phyloP scores from a whole-genome alignment of 2,113 vertebrate genomes.

The Sphyrna mokarran region DNA sequence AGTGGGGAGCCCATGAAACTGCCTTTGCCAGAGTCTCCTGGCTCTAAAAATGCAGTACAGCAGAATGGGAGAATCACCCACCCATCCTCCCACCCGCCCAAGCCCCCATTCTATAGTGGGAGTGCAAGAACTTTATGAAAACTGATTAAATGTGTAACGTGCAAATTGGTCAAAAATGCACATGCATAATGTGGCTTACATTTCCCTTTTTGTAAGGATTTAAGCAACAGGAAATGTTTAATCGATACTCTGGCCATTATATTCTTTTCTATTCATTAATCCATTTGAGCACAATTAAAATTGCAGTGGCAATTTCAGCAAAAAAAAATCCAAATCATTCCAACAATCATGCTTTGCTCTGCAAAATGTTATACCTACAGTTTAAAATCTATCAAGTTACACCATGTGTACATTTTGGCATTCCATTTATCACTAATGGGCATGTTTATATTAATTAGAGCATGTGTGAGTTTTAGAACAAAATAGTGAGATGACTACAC shows the following conservation, averaged over 20 bases:
- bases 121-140: not conserved
- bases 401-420: not conserved
- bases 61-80: too few species aligned
- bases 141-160: not conserved
- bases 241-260: not conserved
- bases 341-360: not conserved
- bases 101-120: not conserved
- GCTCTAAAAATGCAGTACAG: too few species aligned
- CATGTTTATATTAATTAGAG: constrained; percentile 17
- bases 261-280: not conserved
- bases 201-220: not conserved
- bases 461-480: not conserved
- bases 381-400: not conserved
- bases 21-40: too few species aligned
- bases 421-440: constrained; percentile 24
- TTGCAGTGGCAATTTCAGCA: not conserved
- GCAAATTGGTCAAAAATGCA: not conserved
- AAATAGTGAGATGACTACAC: not conserved
- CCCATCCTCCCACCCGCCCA: too few species aligned
- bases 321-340: not conserved
- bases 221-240: not conserved
- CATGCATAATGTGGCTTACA: not conserved
- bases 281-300: not conserved
- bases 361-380: not conserved
- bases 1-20: too few species aligned